Base-by-base conservation (phyloP, 37 sponge, comb jelly and placozoan genomes). In the Chondrosia reniformis region DNA sequence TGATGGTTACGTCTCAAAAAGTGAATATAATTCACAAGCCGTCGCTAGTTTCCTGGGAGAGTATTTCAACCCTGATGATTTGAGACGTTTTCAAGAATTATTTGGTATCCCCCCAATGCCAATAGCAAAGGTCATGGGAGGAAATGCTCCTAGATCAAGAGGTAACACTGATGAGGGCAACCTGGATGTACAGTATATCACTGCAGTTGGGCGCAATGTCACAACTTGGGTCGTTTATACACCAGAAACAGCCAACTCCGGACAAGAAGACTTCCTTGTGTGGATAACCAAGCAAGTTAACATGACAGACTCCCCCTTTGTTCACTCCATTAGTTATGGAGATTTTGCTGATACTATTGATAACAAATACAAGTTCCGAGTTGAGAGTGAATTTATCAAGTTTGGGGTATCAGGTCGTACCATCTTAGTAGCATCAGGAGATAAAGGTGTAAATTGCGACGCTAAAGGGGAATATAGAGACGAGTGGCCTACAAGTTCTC, bases 301-400 rank as follows among this genome's bases (percentile, higher is more conserved):
- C 80, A 83, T 76, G 8, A 91, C 87, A 21, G 79, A 76, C 38
- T 81, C 88, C 28, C 88, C 92, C 7, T 80, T 57, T 74, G 85
- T 93, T 13, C 86, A 83, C 77, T 86, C 87, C 0, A 87, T 75
- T 0, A 93, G 94, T 61, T 93, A 93, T 61, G 94, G 89, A 13
- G 89, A 93, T 36, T 12, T 43, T 7, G 94, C 89, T 49, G 46
- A 58, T 55, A 69, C 79, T 15, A 67, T 89, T 5, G 46, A 76
- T 21, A 25, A 2, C 6, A 80, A 81, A 44, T 93, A 82, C 77
- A 58, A 74, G 31, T 22, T 6, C 2, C 54, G 94, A 34, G 55
- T 69, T 30, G 87, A 93, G 33, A 67, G 1, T 25, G 94, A 93
- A 49, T 86, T 93, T 42, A 78, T 83, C 76, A 93, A 93, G 41